These are phyloP conservation scores for Atrichornis clamosus DNA, from an alignment of 2,113 vertebrate species.

Conservation along the genomic window DNA sequence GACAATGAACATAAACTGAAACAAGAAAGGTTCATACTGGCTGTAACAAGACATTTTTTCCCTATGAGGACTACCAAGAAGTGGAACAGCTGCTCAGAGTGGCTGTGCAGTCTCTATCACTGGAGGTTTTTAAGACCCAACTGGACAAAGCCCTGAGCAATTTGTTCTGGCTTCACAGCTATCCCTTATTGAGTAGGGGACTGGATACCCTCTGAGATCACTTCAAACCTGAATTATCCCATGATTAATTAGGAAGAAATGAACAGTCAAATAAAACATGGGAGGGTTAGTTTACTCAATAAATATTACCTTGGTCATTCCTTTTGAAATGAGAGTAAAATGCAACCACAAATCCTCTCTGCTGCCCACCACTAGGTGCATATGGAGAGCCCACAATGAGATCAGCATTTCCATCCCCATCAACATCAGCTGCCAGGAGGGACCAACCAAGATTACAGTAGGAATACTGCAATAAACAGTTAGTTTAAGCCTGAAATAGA, in stretches of 20 bases:
- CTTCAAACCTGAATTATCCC: not conserved
- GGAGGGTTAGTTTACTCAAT: not conserved
- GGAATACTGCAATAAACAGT: slow-evolving; percentile 53
- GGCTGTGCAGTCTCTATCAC: not conserved
- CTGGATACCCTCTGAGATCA: not conserved
- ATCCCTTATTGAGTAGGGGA: not conserved
- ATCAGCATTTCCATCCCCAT: slow-evolving; percentile 63
- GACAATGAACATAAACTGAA: not conserved
- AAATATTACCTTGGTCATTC: slow-evolving; percentile 63
- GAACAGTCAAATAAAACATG: not conserved
- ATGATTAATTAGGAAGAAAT: not conserved
- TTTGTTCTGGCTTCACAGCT: not conserved
- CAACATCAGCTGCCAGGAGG: slow-evolving; percentile 72
- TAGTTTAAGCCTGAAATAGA: not conserved
- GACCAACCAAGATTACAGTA: slow-evolving; percentile 82
- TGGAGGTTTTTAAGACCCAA: not conserved
- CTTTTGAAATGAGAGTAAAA: slow-evolving; percentile 64
- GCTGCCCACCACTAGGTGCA: slow-evolving; percentile 71
- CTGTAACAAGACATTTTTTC: not conserved
- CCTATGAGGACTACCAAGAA: not conserved
- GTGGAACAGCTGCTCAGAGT: not conserved
- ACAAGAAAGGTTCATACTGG: not conserved
- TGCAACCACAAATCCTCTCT: slow-evolving; percentile 73
- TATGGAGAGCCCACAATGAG: slow-evolving; percentile 76
- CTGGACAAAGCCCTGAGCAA: not conserved